phyloP scores from a whole-genome alignment of 2,113 vertebrate species.

The Orthonyx spaldingii region DNA sequence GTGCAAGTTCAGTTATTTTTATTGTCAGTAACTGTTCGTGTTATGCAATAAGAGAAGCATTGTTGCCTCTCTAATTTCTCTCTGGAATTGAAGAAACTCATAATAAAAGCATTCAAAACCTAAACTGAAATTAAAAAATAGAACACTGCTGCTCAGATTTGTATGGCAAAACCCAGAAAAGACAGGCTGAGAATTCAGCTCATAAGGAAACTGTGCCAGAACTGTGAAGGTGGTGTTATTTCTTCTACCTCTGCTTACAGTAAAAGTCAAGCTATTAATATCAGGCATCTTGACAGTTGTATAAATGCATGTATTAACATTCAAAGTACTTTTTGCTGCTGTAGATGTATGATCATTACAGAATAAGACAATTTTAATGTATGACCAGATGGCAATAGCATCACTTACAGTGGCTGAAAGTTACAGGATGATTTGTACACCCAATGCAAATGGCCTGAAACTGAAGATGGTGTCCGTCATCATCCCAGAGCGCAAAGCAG shows the following conservation, averaged over 20 bases:
- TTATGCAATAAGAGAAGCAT: slow-evolving; percentile 7
- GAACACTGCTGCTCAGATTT: neutral
- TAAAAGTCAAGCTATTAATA: slow-evolving; percentile 42
- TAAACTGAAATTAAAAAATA: neutral
- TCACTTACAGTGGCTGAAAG: neutral
- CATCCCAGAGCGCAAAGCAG: neutral
- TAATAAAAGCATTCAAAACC: slow-evolving; percentile 13
- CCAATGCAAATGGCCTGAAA: neutral
- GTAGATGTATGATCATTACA: slow-evolving; percentile 8
- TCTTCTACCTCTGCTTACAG: slow-evolving; percentile 33
- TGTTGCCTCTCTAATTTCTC: slow-evolving; percentile 17
- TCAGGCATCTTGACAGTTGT: neutral
- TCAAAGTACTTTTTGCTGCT: slow-evolving; percentile 5
- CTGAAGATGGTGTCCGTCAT: neutral
- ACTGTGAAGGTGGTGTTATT: slow-evolving; percentile 13
- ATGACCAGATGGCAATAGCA: neutral
- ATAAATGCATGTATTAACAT: slow-evolving; percentile 21
- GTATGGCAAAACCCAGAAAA: neutral
- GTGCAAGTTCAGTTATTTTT: slow-evolving; percentile 28
- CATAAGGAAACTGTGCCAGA: neutral
- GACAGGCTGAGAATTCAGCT: neutral
- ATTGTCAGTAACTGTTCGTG: neutral
- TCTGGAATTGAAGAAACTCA: neutral
- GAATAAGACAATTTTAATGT: neutral
- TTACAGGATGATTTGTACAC: neutral